Base-by-base conservation (phyloP, 2,888 invertebrate species). In the Cantharis nigra region DNA sequence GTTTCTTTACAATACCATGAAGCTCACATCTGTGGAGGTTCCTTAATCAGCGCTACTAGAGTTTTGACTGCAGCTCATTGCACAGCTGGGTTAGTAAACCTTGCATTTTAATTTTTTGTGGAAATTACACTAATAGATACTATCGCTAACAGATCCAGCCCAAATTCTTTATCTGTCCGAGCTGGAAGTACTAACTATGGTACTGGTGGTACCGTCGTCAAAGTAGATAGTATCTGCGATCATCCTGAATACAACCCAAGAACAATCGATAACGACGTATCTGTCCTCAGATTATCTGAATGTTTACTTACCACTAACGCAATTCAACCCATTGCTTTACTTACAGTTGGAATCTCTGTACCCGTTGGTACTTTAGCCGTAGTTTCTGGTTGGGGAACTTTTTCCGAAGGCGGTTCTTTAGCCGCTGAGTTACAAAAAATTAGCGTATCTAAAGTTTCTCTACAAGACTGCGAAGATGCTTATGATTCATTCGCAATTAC, bases 11-110 rank as follows among this genome's bases (percentile, higher is more conserved):
- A 89, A 9, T 89, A 89, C 82, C 87, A 88, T 80, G 87, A 88
- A 0, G 87, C 86, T 77, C 91, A 91, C n/a, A 89, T 89, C 78
- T 91, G 91, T 74, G 91, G 91, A 0, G 91, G 89, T 0, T 90
- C 91, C 0, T 89, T 91, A 18, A 80, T 91, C 83, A 90, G 89
- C 0, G 87, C 87, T n/a, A 81, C 86, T 2, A 90, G 89, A 88
- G 85, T 91, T 62, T 82, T 91, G 14, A 90, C 91, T 0, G 91
- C 91, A 1, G 91, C 90, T 9, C 90, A 91, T 78, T 91, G 91
- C 75, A 85, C 82, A n/a, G 78, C 77, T 33, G 82, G 81, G 85
- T 86, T 81, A 83, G 23, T 13, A 33, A 33, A 13, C 11, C 4
- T 5, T 0, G 5, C 33, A 13, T 33, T 13, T 4, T 4, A 13